Conservation (phyloP, 23 tunicate genomes). For the Ascidia mentula region DNA sequence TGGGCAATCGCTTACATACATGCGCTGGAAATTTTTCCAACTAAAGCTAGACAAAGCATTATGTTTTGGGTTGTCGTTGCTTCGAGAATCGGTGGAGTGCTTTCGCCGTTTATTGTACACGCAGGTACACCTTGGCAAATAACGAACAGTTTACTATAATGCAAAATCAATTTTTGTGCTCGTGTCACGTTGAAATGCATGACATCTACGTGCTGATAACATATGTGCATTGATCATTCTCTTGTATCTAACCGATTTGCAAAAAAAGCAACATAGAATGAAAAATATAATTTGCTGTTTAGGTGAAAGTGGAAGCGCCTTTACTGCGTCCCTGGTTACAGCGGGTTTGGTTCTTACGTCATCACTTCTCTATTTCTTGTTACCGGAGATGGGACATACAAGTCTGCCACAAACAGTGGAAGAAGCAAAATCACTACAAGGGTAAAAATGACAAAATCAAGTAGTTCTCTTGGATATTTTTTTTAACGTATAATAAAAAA, state of each 20-base stretch:
- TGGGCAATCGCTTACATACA: background rate
- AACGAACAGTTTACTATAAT: no score
- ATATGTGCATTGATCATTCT: no score
- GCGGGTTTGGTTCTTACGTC: background rate
- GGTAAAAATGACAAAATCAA: no score
- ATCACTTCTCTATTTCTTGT: background rate
- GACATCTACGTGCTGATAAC: no score
- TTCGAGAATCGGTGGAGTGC: background rate
- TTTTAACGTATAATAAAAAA: no score
- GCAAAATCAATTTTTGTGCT: no score
- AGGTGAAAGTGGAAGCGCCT: background rate
- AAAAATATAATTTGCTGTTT: no score
- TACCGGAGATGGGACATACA: background rate
- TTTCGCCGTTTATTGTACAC: background rate
- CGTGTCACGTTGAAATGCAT: no score
- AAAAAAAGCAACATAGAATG: no score
- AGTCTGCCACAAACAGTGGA: background rate
- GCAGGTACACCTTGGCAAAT: no score
- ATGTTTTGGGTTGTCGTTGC: background rate
- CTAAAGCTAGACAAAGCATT: background rate
- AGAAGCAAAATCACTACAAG: background rate
- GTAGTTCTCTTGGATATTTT: no score
- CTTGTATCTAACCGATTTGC: no score
- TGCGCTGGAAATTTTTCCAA: background rate
- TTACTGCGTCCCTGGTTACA: background rate